phyloP scores from a whole-genome alignment of 1,140 invertebrate species.

The Stegodyphus mimosarum region DNA sequence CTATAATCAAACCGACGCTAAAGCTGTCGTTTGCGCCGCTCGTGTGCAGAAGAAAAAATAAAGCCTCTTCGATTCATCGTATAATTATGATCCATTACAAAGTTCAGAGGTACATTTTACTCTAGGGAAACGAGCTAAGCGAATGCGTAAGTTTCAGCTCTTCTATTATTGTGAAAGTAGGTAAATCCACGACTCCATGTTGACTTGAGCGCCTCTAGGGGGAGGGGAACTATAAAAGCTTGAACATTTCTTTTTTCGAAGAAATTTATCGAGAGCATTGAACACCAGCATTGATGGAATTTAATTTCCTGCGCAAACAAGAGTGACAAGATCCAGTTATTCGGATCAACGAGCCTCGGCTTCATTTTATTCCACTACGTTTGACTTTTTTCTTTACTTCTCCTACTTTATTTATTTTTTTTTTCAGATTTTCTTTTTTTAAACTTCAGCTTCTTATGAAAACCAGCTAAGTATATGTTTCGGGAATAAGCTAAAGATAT shows the following conservation, averaged over 20 bases:
- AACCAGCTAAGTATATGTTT: conserved; percentile 45
- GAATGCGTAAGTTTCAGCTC: conserved; percentile 52
- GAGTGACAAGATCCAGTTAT: conserved; percentile 54
- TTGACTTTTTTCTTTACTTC: conserved; percentile 51
- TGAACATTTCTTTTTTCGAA: conserved; percentile 53
- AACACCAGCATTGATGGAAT: conserved; percentile 52
- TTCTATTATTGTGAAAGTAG: conserved; percentile 56
- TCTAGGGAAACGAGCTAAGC: conserved; percentile 25
- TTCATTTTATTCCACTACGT: conserved; percentile 42
- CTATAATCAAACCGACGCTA: too few relatives aligned
- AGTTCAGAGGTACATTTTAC: conserved; percentile 22
- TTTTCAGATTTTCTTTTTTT: not conserved
- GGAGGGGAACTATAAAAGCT: conserved; percentile 41
- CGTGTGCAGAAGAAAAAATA: conserved; percentile 3
- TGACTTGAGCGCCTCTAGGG: conserved; percentile 25
- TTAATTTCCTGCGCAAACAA: conserved; percentile 58
- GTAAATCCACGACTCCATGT: conserved; percentile 40
- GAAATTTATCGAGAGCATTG: conserved; percentile 59
- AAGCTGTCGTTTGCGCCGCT: not conserved
- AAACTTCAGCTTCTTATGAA: conserved; percentile 37
- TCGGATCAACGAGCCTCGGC: conserved; percentile 40
- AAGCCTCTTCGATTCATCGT: conserved; percentile 19
- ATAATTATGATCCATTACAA: conserved; percentile 60
- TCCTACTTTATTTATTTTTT: not conserved
- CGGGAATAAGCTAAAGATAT: conserved; percentile 43